Evolutionary conservation across 2,113 vertebrate species (phyloP).

Genomic region (Rhizomys pruinosus): DNA sequence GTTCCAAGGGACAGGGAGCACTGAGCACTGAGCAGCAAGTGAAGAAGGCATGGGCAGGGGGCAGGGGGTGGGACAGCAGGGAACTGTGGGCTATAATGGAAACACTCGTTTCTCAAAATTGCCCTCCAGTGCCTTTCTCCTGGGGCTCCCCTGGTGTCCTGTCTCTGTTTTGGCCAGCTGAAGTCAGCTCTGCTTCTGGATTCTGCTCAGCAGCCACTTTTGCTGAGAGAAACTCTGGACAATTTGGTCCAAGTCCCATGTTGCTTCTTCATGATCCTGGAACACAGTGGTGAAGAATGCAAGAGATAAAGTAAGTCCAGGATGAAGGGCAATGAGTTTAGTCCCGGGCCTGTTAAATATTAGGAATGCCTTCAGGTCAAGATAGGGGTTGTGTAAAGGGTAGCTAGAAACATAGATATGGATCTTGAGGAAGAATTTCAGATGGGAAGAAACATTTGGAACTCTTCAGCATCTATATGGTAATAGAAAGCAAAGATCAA

Average conservation of each 20-base stretch:
- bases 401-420: background rate
- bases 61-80: background rate
- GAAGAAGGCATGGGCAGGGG: background rate
- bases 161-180: background rate
- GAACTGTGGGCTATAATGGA: background rate
- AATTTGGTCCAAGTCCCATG: background rate
- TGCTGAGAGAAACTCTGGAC: background rate
- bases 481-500: slow-evolving; percentile 24
- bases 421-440: background rate
- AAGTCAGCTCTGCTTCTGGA: background rate
- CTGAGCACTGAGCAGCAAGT: background rate
- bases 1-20: background rate
- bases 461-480: background rate
- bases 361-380: background rate
- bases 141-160: background rate
- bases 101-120: background rate
- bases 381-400: background rate
- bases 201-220: background rate
- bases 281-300: background rate
- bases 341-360: background rate
- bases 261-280: background rate
- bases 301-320: background rate
- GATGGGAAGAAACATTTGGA: background rate
- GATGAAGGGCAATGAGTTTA: background rate
- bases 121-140: background rate